Evolutionary conservation across 1,140 invertebrate genomes (phyloP).

Genomic region (Sitobion miscanthi): DNA sequence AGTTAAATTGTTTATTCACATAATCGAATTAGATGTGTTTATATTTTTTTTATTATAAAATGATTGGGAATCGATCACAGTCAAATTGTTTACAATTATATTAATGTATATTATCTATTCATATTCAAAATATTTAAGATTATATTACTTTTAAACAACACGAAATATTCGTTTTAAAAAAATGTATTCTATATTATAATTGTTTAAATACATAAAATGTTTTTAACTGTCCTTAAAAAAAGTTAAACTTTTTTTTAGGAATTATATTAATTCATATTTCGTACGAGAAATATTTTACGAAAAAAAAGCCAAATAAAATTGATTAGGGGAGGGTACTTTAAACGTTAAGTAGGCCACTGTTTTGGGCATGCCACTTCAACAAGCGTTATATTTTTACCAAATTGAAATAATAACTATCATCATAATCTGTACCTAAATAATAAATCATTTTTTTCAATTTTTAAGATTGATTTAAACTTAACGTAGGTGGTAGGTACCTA

Average conservation of each 20-base stretch:
- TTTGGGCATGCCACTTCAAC: not conserved
- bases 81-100: not conserved
- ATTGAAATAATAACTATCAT: not conserved
- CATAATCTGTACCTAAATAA: not conserved
- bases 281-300: not conserved
- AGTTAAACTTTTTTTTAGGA: not conserved
- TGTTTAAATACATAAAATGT: not conserved
- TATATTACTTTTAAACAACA: not conserved
- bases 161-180: not conserved
- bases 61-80: not conserved
- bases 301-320: not conserved
- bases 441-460: not conserved
- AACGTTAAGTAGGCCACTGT: not conserved
- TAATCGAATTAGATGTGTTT: not conserved
- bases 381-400: not conserved
- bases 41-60: not conserved
- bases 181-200: not conserved
- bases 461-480: not conserved
- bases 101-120: not conserved
- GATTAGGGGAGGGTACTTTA: not conserved
- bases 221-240: not conserved
- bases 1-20: not conserved
- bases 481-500: too few relatives aligned
- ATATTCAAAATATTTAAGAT: not conserved
- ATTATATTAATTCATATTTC: not conserved